Evolutionary conservation across 2,797 vertebrate species (phyloP).

Genomic region (Acestrorhynchus altus): DNA sequence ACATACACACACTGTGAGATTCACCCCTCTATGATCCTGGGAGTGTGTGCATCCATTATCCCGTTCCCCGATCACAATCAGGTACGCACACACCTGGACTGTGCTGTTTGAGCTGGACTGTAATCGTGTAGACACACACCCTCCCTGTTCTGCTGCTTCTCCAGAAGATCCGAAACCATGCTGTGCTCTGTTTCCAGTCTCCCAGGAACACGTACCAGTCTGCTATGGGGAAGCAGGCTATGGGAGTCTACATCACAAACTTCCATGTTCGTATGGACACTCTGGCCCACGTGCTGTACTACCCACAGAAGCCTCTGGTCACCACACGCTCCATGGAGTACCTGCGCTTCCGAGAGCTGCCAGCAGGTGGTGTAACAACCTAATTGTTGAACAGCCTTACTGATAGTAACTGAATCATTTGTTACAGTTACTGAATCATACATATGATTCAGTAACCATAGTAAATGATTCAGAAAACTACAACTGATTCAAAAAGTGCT

Average conservation of each 20-base stretch:
- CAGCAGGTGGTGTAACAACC: slow-evolving; percentile 82
- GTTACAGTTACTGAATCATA: too few relatives aligned
- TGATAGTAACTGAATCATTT: too few relatives aligned
- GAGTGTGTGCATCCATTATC: slow-evolving; percentile 97
- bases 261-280: slow-evolving; percentile 99
- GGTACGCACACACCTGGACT: slow-evolving; percentile 69
- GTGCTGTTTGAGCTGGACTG: too few relatives aligned
- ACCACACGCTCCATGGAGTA: slow-evolving; percentile 99
- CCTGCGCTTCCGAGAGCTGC: slow-evolving; percentile 94
- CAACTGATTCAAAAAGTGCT: too few relatives aligned
- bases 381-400: background rate
- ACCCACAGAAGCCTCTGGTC: slow-evolving; percentile 97
- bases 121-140: too few relatives aligned
- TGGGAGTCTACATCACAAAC: slow-evolving; percentile 99
- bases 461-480: too few relatives aligned
- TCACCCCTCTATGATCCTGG: slow-evolving; percentile 98
- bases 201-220: slow-evolving; percentile 99
- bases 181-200: slow-evolving; percentile 77
- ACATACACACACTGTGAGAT: slow-evolving; percentile 98
- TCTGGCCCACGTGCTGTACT: slow-evolving; percentile 94
- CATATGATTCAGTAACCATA: too few relatives aligned
- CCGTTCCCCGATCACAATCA: slow-evolving; percentile 99
- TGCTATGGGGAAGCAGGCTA: slow-evolving; percentile 99
- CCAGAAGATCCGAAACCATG: background rate
- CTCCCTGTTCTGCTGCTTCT: background rate